Conservation (phyloP, 2,113 vertebrate genomes). For the Pandion haliaetus region DNA sequence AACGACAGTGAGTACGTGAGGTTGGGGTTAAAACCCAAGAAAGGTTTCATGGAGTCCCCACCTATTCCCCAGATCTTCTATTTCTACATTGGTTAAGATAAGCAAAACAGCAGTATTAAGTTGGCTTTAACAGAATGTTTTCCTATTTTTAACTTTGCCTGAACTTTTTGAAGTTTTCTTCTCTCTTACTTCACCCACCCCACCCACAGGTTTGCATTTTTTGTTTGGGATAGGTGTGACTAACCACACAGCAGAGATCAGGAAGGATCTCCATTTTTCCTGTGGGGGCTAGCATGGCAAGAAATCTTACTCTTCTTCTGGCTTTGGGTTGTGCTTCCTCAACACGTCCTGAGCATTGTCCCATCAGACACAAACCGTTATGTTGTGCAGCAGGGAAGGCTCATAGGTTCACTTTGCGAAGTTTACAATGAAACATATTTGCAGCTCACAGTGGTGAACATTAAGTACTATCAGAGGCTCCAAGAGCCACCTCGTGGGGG, state of each 20-base stretch:
- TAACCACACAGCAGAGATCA: background rate
- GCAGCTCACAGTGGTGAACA: background rate
- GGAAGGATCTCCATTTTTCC: background rate
- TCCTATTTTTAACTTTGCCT: background rate
- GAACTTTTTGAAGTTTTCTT: background rate
- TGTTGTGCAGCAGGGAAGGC: background rate
- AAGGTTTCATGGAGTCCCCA: background rate
- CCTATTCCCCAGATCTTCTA: background rate
- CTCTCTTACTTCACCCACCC: background rate
- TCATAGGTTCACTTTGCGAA: background rate
- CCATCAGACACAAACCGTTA: rapidly evolving
- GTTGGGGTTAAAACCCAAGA: background rate
- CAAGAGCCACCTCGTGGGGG: background rate
- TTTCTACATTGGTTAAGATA: background rate
- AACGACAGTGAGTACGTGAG: background rate
- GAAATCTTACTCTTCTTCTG: background rate
- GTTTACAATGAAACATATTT: background rate
- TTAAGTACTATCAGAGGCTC: background rate
- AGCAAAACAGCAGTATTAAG: background rate
- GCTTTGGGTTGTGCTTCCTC: background rate
- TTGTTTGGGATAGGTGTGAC: background rate
- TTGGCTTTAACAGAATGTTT: background rate
- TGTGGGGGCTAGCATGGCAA: background rate
- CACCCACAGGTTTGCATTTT: background rate
- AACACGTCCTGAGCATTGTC: background rate